phyloP scores from a whole-genome alignment of 2,797 vertebrate genomes.

The Numenius phaeopus region DNA sequence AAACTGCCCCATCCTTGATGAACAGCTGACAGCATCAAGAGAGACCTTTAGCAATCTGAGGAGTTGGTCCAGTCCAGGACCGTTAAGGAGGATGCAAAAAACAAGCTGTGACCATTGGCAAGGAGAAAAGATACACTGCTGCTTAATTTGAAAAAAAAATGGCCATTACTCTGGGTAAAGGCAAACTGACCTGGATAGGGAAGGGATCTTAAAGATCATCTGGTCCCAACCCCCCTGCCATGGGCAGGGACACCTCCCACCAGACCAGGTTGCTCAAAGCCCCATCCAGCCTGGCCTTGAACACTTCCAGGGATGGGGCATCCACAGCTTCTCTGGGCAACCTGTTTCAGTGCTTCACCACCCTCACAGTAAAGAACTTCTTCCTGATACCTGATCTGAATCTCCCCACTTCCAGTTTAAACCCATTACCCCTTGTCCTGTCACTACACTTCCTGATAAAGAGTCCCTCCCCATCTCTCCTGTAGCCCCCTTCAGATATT shows the following conservation, averaged over 20 bases:
- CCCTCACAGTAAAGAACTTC: background rate
- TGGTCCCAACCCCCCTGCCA: background rate
- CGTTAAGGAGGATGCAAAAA: background rate
- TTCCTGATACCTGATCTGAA: background rate
- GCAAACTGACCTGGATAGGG: background rate
- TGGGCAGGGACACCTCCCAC: background rate
- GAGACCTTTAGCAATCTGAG: background rate
- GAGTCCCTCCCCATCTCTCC: background rate
- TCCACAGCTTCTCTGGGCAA: background rate
- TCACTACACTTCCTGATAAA: background rate
- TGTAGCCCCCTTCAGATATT: background rate
- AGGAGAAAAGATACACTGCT: background rate
- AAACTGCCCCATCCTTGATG: background rate
- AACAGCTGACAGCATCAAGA: background rate
- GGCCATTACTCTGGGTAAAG: background rate
- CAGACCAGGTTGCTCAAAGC: background rate
- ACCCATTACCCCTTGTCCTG: background rate
- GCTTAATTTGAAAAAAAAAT: fast-evolving
- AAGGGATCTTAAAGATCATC: background rate
- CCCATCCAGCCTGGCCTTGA: background rate
- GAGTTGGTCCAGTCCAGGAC: background rate
- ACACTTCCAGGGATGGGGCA: background rate
- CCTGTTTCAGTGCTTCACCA: background rate
- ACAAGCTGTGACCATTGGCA: background rate
- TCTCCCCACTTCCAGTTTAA: background rate